Percentiles rank a stretch among this genome's conserved stretches.
Evolutionary conservation across 37 sponge, comb jelly and placozoan species (phyloP).

Genomic region (Corticium candelabrum): DNA sequence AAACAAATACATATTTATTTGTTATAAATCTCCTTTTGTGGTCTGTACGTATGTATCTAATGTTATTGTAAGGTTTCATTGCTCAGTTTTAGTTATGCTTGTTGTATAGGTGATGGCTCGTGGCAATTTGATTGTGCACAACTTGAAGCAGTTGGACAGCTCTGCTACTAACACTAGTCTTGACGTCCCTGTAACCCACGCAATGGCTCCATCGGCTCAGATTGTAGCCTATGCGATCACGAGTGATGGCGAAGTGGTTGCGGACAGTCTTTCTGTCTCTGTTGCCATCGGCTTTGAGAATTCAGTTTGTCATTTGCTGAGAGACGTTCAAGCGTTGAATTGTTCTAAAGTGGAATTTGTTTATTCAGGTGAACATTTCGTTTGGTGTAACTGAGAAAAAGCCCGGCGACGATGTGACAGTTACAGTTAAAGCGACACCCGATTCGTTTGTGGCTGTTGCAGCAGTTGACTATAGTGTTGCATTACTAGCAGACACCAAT

Average conservation of each 20-base stretch:
- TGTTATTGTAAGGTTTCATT: too few species aligned
- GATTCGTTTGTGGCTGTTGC: background rate
- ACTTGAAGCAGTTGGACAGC: background rate
- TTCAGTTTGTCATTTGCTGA: background rate
- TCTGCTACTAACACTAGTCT: background rate
- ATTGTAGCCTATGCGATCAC: background rate
- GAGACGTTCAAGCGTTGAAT: background rate
- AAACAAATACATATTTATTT: too few species aligned
- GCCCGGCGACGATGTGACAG: background rate
- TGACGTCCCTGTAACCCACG: background rate
- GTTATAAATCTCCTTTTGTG: too few species aligned
- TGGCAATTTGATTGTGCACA: background rate
- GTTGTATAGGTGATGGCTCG: background rate
- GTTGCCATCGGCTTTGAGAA: background rate
- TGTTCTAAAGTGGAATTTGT: too few species aligned
- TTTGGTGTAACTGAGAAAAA: background rate
- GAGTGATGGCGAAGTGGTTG: conserved; percentile 6
- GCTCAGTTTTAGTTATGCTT: too few species aligned
- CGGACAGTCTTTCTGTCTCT: background rate
- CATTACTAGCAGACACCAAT: background rate
- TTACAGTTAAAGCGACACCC: background rate
- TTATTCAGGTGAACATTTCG: background rate
- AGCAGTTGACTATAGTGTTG: background rate
- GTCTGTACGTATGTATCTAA: too few species aligned
- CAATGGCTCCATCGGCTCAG: conserved; percentile 16